phyloP scores from a whole-genome alignment of 2,797 vertebrate species.

The Rhynchotus rufescens region DNA sequence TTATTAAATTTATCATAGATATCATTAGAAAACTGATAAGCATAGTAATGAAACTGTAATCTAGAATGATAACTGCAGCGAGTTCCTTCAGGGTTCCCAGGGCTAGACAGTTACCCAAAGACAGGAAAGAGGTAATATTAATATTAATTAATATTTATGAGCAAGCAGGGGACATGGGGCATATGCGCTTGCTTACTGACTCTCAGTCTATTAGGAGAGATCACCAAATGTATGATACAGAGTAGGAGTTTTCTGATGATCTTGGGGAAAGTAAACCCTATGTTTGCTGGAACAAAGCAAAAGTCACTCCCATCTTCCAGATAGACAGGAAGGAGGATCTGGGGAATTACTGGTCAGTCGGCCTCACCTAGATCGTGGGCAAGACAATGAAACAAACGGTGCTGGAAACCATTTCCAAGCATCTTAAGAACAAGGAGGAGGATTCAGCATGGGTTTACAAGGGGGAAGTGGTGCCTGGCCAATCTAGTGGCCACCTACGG shows the following conservation, averaged over 20 bases:
- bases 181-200: too few relatives aligned
- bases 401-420: not conserved
- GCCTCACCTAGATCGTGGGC: not conserved
- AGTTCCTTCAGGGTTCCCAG: not conserved
- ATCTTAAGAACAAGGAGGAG: not conserved
- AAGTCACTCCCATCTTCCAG: not conserved
- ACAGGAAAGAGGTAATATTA: not conserved
- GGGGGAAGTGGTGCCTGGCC: not conserved
- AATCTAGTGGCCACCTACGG: not conserved
- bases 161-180: not conserved
- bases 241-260: not conserved
- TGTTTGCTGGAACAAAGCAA: not conserved
- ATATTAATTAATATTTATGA: not conserved
- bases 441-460: not conserved
- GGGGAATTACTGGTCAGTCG: not conserved
- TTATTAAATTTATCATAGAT: not conserved
- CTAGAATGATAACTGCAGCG: not conserved
- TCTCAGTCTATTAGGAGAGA: too few relatives aligned
- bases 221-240: not conserved
- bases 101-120: too few relatives aligned
- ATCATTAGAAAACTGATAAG: not conserved
- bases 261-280: not conserved
- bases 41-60: not conserved
- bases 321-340: not conserved
- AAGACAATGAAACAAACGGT: not conserved